Percentiles rank a stretch among this genome's conserved stretches.
Evolutionary conservation across 2,888 invertebrate genomes (phyloP).

Genomic region (Mythimna lalbum): DNA sequence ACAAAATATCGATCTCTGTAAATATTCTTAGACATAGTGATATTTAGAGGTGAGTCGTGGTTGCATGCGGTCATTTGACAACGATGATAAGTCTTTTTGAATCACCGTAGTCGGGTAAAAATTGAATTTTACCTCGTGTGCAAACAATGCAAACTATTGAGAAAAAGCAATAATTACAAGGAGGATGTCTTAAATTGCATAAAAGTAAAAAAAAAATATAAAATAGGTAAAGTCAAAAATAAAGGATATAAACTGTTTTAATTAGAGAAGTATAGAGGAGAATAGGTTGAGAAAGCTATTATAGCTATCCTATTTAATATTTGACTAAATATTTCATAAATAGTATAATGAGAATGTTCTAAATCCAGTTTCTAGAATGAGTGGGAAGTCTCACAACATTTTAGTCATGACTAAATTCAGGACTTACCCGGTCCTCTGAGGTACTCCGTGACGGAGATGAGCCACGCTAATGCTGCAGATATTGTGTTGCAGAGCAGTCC

Average conservation of each 20-base stretch:
- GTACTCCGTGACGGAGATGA: conserved; percentile 73
- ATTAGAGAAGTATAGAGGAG: background rate
- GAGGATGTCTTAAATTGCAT: too few relatives aligned
- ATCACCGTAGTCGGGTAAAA: too few relatives aligned
- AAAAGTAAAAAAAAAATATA: too few relatives aligned
- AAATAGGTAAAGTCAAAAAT: too few relatives aligned
- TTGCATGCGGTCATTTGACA: too few relatives aligned
- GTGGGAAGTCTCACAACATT: background rate
- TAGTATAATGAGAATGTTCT: background rate
- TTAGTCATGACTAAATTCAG: background rate
- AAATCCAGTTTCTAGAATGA: background rate
- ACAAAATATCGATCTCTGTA: too few relatives aligned
- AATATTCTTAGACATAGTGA: too few relatives aligned
- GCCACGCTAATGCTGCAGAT: conserved; percentile 74
- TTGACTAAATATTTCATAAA: background rate
- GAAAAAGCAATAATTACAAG: too few relatives aligned
- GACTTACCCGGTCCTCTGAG: conserved; percentile 79
- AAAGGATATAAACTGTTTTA: background rate
- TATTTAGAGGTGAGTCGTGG: too few relatives aligned
- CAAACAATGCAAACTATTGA: too few relatives aligned
- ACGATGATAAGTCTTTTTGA: too few relatives aligned
- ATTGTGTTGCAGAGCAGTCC: conserved; percentile 78
- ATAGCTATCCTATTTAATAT: background rate
- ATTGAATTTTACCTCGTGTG: too few relatives aligned
- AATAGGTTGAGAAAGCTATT: background rate